phyloP scores from a whole-genome alignment of 2,888 invertebrate genomes.

The Lepetodrilus schrolli region DNA sequence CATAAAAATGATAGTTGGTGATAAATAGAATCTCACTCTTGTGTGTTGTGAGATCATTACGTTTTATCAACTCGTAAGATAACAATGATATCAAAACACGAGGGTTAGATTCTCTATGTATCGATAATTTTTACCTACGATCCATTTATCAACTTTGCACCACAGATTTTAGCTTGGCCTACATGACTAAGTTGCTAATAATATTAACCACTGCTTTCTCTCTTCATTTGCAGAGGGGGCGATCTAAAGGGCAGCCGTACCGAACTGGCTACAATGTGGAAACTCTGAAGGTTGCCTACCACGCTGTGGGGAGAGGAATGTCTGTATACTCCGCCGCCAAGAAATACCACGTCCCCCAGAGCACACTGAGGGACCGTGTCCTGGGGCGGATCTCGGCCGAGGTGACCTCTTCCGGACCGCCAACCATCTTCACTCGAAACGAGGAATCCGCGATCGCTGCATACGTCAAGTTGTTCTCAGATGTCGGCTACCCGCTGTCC shows the following conservation, averaged over 20 bases:
- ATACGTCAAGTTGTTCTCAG: slow-evolving; percentile 9
- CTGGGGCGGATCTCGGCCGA: slow-evolving; percentile 36
- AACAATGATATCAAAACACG: too few relatives aligned
- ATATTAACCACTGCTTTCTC: background rate
- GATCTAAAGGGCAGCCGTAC: background rate
- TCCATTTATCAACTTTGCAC: too few relatives aligned
- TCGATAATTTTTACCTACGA: too few relatives aligned
- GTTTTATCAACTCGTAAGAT: too few relatives aligned
- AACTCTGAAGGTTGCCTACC: slow-evolving; percentile 29
- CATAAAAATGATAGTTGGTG: too few relatives aligned
- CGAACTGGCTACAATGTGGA: slow-evolving; percentile 32
- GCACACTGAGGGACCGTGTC: slow-evolving; percentile 39
- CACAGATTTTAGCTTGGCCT: too few relatives aligned
- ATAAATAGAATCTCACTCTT: too few relatives aligned
- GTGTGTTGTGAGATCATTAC: too few relatives aligned
- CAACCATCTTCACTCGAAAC: background rate
- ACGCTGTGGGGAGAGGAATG: slow-evolving; percentile 29
- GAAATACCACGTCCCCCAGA: slow-evolving; percentile 39
- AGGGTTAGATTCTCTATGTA: too few relatives aligned
- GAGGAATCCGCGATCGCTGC: background rate
- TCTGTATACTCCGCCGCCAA: slow-evolving; percentile 36
- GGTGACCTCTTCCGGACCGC: slow-evolving; percentile 7
- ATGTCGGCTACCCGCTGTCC: background rate
- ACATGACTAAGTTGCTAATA: too few relatives aligned
- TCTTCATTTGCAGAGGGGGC: background rate